Conservation (phyloP, 2,113 vertebrate genomes). For the Etheostoma spectabile region DNA sequence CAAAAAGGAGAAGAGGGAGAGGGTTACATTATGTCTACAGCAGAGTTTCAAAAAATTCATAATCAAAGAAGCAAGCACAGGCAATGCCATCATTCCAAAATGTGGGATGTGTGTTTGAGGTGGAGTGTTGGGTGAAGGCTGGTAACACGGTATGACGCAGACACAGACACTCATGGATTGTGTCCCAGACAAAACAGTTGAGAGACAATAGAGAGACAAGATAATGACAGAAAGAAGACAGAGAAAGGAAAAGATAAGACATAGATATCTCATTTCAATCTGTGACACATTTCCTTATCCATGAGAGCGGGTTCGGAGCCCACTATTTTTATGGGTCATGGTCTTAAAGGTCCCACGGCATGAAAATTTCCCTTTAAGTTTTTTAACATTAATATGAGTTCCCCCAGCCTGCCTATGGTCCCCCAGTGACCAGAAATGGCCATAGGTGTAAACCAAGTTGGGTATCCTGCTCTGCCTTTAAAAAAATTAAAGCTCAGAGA, state of each 20-base stretch:
- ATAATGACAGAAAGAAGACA: conserved; percentile 64
- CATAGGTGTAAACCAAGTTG: too few species aligned
- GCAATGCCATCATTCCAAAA: conserved; percentile 81
- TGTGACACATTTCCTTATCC: conserved; percentile 79
- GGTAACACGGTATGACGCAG: conserved; percentile 68
- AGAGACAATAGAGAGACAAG: conserved; percentile 62
- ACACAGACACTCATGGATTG: conserved; percentile 81
- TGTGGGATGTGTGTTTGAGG: conserved; percentile 79
- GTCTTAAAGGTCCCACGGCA: conserved; percentile 25
- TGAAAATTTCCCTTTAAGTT: too few species aligned
- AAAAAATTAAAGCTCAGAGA: too few species aligned
- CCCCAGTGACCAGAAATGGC: too few species aligned
- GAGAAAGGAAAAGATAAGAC: conserved; percentile 57
- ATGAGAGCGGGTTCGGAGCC: conserved; percentile 78
- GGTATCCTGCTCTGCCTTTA: too few species aligned
- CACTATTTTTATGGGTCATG: conserved; percentile 70
- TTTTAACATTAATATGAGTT: too few species aligned
- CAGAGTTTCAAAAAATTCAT: conserved; percentile 44
- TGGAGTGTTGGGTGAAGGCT: conserved; percentile 72
- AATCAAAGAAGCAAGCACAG: conserved; percentile 79
- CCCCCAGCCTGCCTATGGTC: too few species aligned
- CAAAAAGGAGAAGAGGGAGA: conserved; percentile 35
- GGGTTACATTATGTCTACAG: conserved; percentile 55
- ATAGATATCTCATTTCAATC: conserved; percentile 70
- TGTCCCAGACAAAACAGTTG: conserved; percentile 78